These are phyloP conservation scores for Scylla paramamosain DNA, from an alignment of 1,140 invertebrate genomes.

Conservation along the genomic window DNA sequence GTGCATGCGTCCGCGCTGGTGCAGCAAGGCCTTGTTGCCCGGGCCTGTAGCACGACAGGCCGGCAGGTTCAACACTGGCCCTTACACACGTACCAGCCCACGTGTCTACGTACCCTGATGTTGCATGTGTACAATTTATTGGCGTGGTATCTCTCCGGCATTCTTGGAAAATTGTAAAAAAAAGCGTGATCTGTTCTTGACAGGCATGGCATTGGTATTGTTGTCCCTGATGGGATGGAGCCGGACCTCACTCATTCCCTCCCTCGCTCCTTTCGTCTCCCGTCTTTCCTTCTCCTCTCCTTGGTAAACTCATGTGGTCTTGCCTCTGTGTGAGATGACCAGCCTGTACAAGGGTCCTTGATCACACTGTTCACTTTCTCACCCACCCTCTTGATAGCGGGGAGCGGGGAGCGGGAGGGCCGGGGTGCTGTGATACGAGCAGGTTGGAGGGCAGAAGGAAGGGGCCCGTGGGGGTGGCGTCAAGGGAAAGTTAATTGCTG, in stretches of 20 bases:
- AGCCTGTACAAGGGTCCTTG: not conserved
- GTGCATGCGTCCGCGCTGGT: not conserved
- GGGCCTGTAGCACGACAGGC: not conserved
- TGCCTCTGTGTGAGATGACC: too few species aligned
- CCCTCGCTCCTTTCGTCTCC: not conserved
- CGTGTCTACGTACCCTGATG: not conserved
- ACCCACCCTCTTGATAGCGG: not conserved
- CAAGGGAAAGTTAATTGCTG: slow-evolving; percentile 30
- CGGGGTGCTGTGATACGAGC: not conserved
- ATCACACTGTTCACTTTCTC: slow-evolving; percentile 11
- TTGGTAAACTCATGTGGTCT: not conserved
- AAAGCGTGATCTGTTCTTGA: slow-evolving; percentile 19
- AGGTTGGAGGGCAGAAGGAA: not conserved
- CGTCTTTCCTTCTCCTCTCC: not conserved
- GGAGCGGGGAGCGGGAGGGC: too few species aligned
- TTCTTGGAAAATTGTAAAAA: not conserved
- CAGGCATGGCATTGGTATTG: not conserved
- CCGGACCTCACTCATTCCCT: not conserved
- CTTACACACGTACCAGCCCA: not conserved
- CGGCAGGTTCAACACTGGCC: not conserved
- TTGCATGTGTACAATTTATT: not conserved
- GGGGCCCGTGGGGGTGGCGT: not conserved
- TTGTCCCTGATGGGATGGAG: not conserved
- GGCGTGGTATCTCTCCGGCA: not conserved
- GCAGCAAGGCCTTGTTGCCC: not conserved